phyloP scores from a whole-genome alignment of 2,888 invertebrate species.

The Sceliomorpha sp. region DNA sequence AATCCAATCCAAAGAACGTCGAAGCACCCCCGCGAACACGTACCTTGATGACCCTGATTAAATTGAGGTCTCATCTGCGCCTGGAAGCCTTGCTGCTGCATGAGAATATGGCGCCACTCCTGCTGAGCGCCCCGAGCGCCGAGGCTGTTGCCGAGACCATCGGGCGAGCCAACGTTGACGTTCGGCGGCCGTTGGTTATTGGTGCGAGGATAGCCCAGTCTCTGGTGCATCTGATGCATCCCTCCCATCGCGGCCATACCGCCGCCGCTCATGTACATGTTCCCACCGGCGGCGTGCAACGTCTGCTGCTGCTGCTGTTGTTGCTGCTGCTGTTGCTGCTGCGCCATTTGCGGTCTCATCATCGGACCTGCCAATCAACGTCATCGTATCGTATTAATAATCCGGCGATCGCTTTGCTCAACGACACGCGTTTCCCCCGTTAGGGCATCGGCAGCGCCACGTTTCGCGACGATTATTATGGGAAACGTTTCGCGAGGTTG shows the following conservation, averaged over 20 bases:
- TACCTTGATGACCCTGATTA: constrained; percentile 81
- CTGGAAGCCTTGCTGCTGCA: constrained; percentile 82
- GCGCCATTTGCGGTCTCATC: constrained; percentile 85
- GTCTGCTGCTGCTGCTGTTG: constrained; percentile 84
- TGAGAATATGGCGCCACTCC: constrained; percentile 85
- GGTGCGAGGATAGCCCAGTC: constrained; percentile 79
- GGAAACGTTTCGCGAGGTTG: too few species aligned
- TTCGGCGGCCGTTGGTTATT: constrained; percentile 83
- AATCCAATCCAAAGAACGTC: too few species aligned
- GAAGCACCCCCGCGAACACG: too few species aligned
- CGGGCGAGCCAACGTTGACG: constrained; percentile 83
- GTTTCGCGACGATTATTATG: too few species aligned
- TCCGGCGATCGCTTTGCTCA: too few species aligned
- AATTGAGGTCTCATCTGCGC: constrained; percentile 82
- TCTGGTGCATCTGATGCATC: constrained; percentile 79
- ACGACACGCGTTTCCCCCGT: too few species aligned
- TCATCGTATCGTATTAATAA: neutral
- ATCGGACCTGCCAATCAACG: constrained; percentile 82
- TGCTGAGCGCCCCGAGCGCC: constrained; percentile 80
- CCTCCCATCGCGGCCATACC: constrained; percentile 79
- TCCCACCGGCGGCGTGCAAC: constrained; percentile 76
- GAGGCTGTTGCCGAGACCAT: constrained; percentile 81
- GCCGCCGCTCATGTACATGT: constrained; percentile 80
- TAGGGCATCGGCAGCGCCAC: constrained; percentile 4
- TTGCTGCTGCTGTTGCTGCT: constrained; percentile 82